phyloP scores from a whole-genome alignment of 2,797 vertebrate genomes.

The Acestrorhynchus altus region DNA sequence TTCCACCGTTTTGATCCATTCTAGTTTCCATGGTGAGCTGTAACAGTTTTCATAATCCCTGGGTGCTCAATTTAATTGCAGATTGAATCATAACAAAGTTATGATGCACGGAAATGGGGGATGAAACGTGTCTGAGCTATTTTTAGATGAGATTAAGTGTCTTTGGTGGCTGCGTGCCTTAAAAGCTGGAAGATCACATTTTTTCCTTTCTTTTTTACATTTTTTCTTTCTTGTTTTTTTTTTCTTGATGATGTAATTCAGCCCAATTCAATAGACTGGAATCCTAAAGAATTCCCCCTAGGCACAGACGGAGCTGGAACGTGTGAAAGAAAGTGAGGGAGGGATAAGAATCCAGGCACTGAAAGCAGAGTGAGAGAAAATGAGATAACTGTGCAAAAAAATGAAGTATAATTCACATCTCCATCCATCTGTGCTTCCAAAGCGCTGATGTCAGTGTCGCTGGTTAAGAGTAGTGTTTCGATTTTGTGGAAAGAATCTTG shows the following conservation, averaged over 20 bases:
- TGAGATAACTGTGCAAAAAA: neutral
- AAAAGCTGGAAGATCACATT: slow-evolving; percentile 36
- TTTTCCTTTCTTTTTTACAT: slow-evolving; percentile 18
- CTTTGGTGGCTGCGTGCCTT: slow-evolving; percentile 11
- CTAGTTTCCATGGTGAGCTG: slow-evolving; percentile 60
- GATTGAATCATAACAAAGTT: slow-evolving; percentile 58
- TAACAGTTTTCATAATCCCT: slow-evolving; percentile 53
- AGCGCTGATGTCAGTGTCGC: neutral
- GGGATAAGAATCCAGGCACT: neutral
- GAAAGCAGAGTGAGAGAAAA: neutral
- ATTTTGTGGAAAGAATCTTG: neutral
- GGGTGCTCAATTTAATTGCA: slow-evolving; percentile 54
- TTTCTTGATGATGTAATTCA: slow-evolving; percentile 15
- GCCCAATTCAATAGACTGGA: neutral
- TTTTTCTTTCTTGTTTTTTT: neutral
- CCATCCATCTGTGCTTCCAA: neutral
- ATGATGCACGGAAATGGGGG: slow-evolving; percentile 45
- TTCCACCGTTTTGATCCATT: slow-evolving; percentile 45
- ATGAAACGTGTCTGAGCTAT: slow-evolving; percentile 45
- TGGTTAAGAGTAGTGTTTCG: neutral
- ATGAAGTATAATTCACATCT: neutral
- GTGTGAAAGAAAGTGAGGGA: neutral
- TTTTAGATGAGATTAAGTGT: slow-evolving; percentile 41
- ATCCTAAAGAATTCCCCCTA: neutral
- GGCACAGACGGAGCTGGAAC: neutral